Evolutionary conservation across 2,797 vertebrate genomes (phyloP), one percentile per base, ranked within the genome.

Genomic region (Aeoliscus strigatus): DNA sequence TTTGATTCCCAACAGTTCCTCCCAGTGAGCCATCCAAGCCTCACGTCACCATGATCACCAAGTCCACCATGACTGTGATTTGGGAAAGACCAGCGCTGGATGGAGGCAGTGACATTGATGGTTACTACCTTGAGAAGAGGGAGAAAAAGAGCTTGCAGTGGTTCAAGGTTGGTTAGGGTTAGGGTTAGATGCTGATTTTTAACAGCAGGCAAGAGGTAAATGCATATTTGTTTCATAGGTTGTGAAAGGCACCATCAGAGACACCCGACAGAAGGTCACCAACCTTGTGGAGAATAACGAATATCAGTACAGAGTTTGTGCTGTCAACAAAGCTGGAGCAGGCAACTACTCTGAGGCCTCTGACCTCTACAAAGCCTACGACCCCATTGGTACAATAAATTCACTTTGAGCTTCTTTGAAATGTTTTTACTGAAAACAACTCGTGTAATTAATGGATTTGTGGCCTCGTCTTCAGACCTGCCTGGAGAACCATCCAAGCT

Each of bases 111-210:
- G 96, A 99, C 79, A 89, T 99, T 62, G 90, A 84, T 26, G 96
- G 96, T 53, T 99, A 99, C 84, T 94, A 92, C 70, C 88, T 99
- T 42, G 96, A 99, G 67, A 98, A 93, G 68, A 87, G 94, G 51
- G 96, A 99, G 66, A 99, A 94, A 84, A 98, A 93, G 80, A 99
- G 96, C 79, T 85, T 99, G 33, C 90, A 91, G 44, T 99, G 96
- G 96, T 94, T 99, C 73, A 98, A 97, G 80, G 84, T 86, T 28
- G 48, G 73, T 66, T 47, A 6, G 3, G 6, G 3, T 21, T 21
- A 21, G 18, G 6, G 18, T 3, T 6, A 21, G 3, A 6, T 21
- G 18, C 3, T 3, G 18, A 21, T 21, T 21, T 21, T 21, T 3
- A 21, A 21, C n/a, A n/a, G n/a, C n/a, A 21, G 18, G 6, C 18